Evolutionary conservation across 2,888 invertebrate species (phyloP), one percentile per base, ranked within the genome.

Genomic region (Nebria brevicollis): DNA sequence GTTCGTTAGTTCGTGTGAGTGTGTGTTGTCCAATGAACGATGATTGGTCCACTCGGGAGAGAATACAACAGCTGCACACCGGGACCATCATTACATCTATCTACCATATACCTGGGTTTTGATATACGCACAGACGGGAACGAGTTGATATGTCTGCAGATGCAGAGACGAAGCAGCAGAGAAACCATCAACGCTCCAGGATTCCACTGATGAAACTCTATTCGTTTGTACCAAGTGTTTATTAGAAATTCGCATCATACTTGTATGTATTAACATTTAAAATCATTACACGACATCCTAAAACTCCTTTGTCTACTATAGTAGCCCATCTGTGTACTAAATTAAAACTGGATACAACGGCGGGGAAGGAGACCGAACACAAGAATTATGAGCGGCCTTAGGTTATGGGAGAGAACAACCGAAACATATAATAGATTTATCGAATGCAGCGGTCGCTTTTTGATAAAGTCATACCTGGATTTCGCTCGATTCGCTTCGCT

Each of bases 1-100:
- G 83, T 82, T 20, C 20, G 20, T 20, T 20, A 20, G 34, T 34
- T 34, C 5, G 34, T 34, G 34, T 34, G 34, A 4, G 2, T 34
- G 34, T 34, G 34, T 34, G 34, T 34, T 34, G 13, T 11, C 54
- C 54, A 54, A 54, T 8, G 54, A 54, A 54, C 83, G 86, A 87
- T 86, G 88, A 88, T 88, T 88, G 88, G 88, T 88, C 88, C 88
- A 88, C 86, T 87, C 87, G 87, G 54, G 54, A 54, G 54, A 54
- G 88, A 87, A 86, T 86, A 86, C 86, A 88, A 88, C 88, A 88
- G 88, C 88, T 88, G 88, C 87, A 87, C 87, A 86, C 87, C 88
- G 88, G 84, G 84, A 86, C 20, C 87, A 87, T 88, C 88, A 88
- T 87, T 87, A 72, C 41, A 41, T 72, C n/a, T 13, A 13, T 41